Evolutionary conservation across 2,888 invertebrate genomes (phyloP).

Genomic region (Opisthograptis luteolata): DNA sequence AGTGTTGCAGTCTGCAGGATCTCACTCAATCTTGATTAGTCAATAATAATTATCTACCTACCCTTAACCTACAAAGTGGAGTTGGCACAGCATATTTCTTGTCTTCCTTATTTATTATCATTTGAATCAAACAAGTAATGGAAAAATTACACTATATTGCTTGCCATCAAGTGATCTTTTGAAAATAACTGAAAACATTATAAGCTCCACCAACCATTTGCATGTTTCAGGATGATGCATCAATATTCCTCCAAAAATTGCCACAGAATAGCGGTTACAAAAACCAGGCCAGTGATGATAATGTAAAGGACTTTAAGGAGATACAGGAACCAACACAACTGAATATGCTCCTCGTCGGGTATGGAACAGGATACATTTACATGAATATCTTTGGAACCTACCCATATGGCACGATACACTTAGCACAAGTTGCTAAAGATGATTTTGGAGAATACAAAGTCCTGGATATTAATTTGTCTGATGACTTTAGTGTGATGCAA

Average conservation of each 20-base stretch:
- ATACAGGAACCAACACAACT: constrained; percentile 85
- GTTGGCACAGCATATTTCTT: too few species aligned
- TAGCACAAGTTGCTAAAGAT: constrained; percentile 82
- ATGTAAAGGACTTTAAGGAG: constrained; percentile 84
- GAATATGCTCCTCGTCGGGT: constrained; percentile 92
- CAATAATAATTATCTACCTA: too few species aligned
- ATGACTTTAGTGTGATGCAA: constrained; percentile 88
- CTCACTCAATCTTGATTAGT: too few species aligned
- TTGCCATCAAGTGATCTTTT: too few species aligned
- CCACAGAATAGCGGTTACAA: constrained; percentile 83
- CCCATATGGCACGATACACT: constrained; percentile 88
- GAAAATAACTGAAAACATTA: too few species aligned
- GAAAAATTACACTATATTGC: too few species aligned
- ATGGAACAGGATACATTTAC: constrained; percentile 88
- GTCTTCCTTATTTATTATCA: too few species aligned
- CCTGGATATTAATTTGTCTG: constrained; percentile 87
- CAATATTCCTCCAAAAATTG: constrained; percentile 83
- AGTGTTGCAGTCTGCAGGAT: too few species aligned
- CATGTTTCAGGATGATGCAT: constrained; percentile 70
- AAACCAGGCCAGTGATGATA: constrained; percentile 81
- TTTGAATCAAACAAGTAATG: too few species aligned
- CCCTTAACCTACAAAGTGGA: too few species aligned
- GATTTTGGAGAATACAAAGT: constrained; percentile 84
- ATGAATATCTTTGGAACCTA: constrained; percentile 94
- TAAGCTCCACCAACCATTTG: too few species aligned